Evolutionary conservation across 2,888 invertebrate species (phyloP), one percentile per base, ranked within the genome.

Genomic region (Drosophila bunnanda): DNA sequence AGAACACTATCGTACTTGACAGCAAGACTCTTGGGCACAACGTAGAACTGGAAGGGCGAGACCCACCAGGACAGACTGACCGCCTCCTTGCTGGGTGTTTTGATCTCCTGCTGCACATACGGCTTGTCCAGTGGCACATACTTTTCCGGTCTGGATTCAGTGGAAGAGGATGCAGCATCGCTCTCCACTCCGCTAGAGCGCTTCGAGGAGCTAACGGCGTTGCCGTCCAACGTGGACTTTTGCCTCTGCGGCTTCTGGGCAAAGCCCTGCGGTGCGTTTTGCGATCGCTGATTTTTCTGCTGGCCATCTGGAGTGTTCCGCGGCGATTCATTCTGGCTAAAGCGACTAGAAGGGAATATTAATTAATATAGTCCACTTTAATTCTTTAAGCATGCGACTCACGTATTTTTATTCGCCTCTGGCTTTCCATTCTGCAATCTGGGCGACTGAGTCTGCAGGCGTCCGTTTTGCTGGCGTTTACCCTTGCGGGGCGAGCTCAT

Each of bases 31-130:
- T 93, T 88, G 20, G 94, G 92, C 80, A 95, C 95, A 0, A 94
- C 94, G 91, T 94, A 96, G 91, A 97, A 96, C 79, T 94, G 94
- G 71, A 94, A 94, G 0, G 96, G 96, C 71, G 95, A 95, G 60
- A 95, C 94, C 88, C 96, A 96, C 96, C 96, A 96, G 2, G 95
- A 95, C 41, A 96, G 93, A 2, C 93, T 93, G 0, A 96, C 93
- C 64, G 94, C 94, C 58, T 94, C 94, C 57, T 93, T 94, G 0
- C 92, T 92, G 17, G 94, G 94, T 1, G 93, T 89, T 22, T 94
- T 93, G 4, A 95, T 91, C 0, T 92, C 82, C 1, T 93, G 92
- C 6, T 93, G 92, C 0, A 78, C 60, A 92, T 94, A 95, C 0
- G 93, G 91, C 0, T 93, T 93, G 12, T 93, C 93, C 1, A 94